Percentiles rank a stretch among this genome's conserved stretches.
These are phyloP conservation scores for Eriosoma lanigerum DNA, from an alignment of 1,140 invertebrate species.

Conservation along the genomic window DNA sequence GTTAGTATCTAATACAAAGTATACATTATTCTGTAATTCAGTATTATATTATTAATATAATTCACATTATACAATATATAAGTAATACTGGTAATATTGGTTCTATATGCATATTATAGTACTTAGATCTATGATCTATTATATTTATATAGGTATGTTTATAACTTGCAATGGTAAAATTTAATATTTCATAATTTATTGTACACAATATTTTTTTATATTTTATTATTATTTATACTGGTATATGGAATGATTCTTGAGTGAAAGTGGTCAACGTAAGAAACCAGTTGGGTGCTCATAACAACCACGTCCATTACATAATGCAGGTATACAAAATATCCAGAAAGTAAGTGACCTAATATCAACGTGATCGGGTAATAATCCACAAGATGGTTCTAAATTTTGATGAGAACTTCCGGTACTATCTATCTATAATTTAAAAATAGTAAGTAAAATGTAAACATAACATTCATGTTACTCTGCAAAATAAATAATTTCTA, in stretches of 20 bases:
- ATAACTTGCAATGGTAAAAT: no score
- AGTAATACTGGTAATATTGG: no score
- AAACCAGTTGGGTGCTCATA: slow-evolving; percentile 50
- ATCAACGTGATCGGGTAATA: slow-evolving; percentile 33
- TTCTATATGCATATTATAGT: no score
- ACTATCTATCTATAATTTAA: background rate
- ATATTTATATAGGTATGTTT: no score
- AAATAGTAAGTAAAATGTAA: no score
- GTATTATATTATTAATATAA: no score
- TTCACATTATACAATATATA: no score
- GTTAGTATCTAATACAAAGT: no score
- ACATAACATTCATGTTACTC: no score
- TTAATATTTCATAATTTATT: background rate
- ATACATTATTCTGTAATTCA: no score
- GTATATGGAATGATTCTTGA: slow-evolving; percentile 41
- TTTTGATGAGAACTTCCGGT: slow-evolving; percentile 36
- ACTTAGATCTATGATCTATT: no score
- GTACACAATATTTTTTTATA: background rate
- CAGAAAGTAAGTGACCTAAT: slow-evolving; percentile 38
- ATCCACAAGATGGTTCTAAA: slow-evolving; percentile 14
- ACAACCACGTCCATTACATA: slow-evolving; percentile 41
- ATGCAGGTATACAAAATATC: slow-evolving; percentile 37
- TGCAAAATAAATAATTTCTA: no score
- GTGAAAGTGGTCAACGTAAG: slow-evolving; percentile 51
- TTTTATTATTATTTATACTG: slow-evolving; percentile 25